A percentile compares a stretch with the other conserved stretches of the same genome.
Conservation (phyloP, 2,113 vertebrate species). For the Romanogobio albipinnatus region DNA sequence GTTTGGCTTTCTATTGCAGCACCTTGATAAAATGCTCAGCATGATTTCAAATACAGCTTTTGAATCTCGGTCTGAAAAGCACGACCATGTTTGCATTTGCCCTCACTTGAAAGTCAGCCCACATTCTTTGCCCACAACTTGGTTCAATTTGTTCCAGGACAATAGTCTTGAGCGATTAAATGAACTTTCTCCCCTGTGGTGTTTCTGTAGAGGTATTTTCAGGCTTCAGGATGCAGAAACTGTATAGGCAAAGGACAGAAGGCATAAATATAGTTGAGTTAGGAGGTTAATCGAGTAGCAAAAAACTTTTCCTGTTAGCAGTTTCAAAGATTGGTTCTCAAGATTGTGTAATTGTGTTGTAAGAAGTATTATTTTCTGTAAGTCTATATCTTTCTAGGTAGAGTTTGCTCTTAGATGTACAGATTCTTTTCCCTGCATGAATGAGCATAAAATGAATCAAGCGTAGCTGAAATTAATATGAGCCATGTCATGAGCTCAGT, state of each 20-base stretch:
- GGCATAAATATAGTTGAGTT: slow-evolving; percentile 51
- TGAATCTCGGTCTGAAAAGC: not conserved
- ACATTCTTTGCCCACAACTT: slow-evolving; percentile 82
- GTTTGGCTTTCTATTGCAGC: not conserved
- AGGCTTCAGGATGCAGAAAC: slow-evolving; percentile 65
- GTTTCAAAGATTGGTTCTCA: slow-evolving; percentile 13
- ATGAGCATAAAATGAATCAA: not conserved
- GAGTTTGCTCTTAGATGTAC: not conserved
- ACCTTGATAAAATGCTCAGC: not conserved
- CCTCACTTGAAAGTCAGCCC: slow-evolving; percentile 79
- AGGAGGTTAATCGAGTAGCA: slow-evolving; percentile 52
- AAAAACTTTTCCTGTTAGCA: not conserved
- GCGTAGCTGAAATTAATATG: not conserved
- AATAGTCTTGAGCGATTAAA: slow-evolving; percentile 91
- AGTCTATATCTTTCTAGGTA: not conserved
- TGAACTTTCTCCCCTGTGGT: slow-evolving; percentile 80
- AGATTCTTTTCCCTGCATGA: not conserved
- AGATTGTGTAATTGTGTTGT: not conserved
- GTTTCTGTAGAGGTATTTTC: slow-evolving; percentile 81
- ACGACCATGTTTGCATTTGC: not conserved
- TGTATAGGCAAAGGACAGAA: slow-evolving; percentile 61
- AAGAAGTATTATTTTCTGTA: too few relatives aligned
- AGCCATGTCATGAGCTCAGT: not conserved
- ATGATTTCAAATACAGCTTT: slow-evolving; percentile 6
- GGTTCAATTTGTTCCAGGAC: slow-evolving; percentile 91